Evolutionary conservation across 1,140 invertebrate species (phyloP), one percentile per base, ranked within the genome.

Genomic region (Leptonema lineaticorne): DNA sequence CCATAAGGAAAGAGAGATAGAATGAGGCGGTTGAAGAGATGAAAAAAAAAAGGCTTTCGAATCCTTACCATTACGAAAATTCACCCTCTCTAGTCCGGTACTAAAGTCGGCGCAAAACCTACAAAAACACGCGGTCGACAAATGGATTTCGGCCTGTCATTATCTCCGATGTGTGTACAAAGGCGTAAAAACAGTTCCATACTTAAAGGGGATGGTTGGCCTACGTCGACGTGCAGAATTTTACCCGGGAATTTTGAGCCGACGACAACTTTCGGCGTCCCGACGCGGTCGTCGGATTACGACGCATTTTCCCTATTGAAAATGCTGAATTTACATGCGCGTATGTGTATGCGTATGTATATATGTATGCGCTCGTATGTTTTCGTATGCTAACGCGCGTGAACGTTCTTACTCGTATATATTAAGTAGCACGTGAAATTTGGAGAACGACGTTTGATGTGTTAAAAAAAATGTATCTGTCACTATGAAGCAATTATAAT

Each of bases 61-160:
- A 45, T 37, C 24, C 1, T 16, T 20, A 18, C 33, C 59, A 45
- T 45, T 26, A 24, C 27, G 20, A 45, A 62, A 45, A 45, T 18
- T 45, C 59, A 24, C 37, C 24, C 27, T 18, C 33, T 62, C 14
- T n/a, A n/a, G 30, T 45, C 2, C 18, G 59, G 33, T 37, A 24
- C 62, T 16, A 30, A 64, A 64, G 45, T 53, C 62, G 59, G 24
- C n/a, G n/a, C 26, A 63, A 63, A 63, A 63, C 33, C 62, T 64
- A 64, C 62, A 64, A 63, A 63, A 64, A 64, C 62, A 64, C 29
- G 29, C 62, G 26, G 37, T 26, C 57, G 65, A 67, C 65, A 67
- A 67, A 67, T 67, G 53, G 53, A 58, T 58, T 57, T 59, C 65
- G 57, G 50, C 20, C 65, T 67, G 37, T 67, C 65, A 67, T 67